Base-by-base conservation (phyloP, 1,140 invertebrate genomes). In the Temnothorax longispinosus region DNA sequence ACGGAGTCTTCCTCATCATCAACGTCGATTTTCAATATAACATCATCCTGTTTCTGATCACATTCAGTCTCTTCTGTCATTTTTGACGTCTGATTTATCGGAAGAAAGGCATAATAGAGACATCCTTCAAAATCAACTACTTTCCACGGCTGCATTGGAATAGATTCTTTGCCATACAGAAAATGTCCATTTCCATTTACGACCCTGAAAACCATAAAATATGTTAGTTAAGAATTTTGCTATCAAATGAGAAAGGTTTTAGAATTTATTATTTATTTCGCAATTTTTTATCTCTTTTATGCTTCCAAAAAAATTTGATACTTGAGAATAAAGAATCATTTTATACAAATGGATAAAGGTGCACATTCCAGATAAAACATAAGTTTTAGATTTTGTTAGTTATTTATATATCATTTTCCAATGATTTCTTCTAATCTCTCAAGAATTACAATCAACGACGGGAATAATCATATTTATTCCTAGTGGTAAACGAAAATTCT, bases 61-160 rank as follows among this genome's bases (percentile, higher is more conserved):
- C 0, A 1, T 76, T 86, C 38, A 38, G 32, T 47, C 11, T 27
- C n/a, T 32, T 86, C 60, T 2, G 15, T 10, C 18, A 58, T 32
- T 58, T 81, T 89, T 6, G 21, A 2, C 4, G 41, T 11, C n/a
- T 82, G 77, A 69, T 82, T 88, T 15, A 78, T n/a, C n/a, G 93
- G 92, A 41, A 94, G 67, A 84, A 94, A 94, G 44, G 93, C 93
- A 56, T 94, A 93, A 88, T 93, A 94, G 11, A 92, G 89, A 54
- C 82, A 87, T 60, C 93, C 93, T 7, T 93, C 93, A 10, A 94
- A 90, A 72, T 94, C 93, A 47, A 94, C 92, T 11, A 94, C 58
- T 67, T 94, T 92, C 93, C 93, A 94, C 7, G 92, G 91, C 67
- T 93, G 91, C 93, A 94, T 93, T 5, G 84, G 69, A 32, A 94